Percentiles rank a stretch among this genome's conserved stretches.
phyloP scores from a whole-genome alignment of 2,113 vertebrate genomes.

The Microtus ochrogaster region DNA sequence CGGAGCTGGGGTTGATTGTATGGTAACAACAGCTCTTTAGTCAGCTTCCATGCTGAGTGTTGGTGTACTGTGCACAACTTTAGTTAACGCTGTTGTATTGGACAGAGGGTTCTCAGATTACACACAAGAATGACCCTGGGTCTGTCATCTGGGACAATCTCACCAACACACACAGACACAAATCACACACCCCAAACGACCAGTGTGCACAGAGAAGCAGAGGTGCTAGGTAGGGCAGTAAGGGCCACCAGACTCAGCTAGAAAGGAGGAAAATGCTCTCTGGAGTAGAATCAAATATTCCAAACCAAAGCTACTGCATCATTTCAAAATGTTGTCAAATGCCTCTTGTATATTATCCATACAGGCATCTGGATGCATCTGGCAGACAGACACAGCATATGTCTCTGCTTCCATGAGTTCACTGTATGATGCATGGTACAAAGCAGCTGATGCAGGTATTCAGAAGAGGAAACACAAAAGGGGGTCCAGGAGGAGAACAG shows the following conservation, averaged over 20 bases:
- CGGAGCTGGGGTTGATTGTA: accelerated
- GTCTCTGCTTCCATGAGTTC: neutral
- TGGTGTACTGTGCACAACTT: neutral
- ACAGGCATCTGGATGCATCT: neutral
- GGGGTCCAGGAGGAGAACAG: neutral
- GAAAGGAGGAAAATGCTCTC: neutral
- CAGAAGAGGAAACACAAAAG: too few relatives aligned
- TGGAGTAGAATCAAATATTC: neutral
- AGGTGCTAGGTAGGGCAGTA: too few relatives aligned
- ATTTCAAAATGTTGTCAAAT: slow-evolving; percentile 22
- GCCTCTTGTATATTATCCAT: neutral
- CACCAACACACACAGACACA: neutral
- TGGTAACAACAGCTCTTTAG: accelerated
- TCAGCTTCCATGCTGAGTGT: accelerated
- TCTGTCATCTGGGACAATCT: neutral
- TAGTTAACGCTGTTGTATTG: neutral
- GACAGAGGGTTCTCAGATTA: neutral
- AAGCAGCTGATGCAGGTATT: neutral
- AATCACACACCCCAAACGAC: accelerated
- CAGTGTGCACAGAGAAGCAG: neutral
- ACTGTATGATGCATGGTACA: neutral
- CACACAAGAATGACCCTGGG: neutral
- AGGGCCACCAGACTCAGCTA: neutral
- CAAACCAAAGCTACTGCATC: neutral
- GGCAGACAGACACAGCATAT: slow-evolving; percentile 7